Evolutionary conservation across 2,797 vertebrate genomes (phyloP), one percentile per base, ranked within the genome.

Genomic region (Delichon dasypus): DNA sequence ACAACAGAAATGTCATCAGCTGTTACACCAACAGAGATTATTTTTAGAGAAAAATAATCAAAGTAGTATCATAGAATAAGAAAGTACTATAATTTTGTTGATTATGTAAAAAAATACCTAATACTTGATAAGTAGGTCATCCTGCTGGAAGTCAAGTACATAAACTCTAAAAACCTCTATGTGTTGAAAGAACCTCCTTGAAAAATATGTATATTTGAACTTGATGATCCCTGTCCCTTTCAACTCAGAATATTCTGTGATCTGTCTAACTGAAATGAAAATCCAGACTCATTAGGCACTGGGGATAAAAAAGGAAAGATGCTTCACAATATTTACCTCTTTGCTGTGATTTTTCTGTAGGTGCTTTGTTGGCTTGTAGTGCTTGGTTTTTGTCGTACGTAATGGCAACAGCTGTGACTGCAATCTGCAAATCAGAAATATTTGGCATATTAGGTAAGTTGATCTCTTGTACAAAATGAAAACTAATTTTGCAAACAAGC

Each of bases 381-480:
- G 97, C 95, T 96, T 99, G 99, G 85, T 99, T 98, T 97, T 99
- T 99, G 96, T 99, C 99, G 75, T 98, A 99, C 11, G 98, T 99
- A 98, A 99, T 99, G 71, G 99, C 99, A 94, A 99, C 99, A 8
- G 99, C 99, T 48, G 99, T 99, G 94, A 99, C 99, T 17, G 99
- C 98, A 40, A 99, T 98, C 99, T 99, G 96, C 36, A 96, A 94
- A 96, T 85, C 61, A 96, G 6, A 96, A 89, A 95, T 44, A 61
- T 8, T 71, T 29, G n/a, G 23, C 12, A 16, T 18, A 73, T 84
- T 70, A 87, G 48, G 13, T 18, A 61, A 78, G 1, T 30, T 40
- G 8, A 76, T 42, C 18, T 73, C 62, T 61, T 14, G 6, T 25
- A 32, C 34, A 58, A 62, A 38, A 34, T 40, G 54, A 83, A 75